Conservation (phyloP, 2,888 invertebrate species). For the Amphiduros pacificus region DNA sequence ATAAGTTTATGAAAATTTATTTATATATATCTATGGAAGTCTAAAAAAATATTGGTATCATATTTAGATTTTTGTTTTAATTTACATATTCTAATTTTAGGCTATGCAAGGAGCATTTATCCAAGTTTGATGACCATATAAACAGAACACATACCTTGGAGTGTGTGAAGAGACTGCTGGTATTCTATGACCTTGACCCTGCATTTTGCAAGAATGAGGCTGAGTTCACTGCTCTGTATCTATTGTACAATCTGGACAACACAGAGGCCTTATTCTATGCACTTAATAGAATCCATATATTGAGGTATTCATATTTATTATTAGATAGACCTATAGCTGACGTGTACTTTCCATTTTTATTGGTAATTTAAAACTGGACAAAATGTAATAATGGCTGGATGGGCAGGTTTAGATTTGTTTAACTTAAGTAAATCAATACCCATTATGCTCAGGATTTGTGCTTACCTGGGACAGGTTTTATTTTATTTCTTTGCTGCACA, state of each 20-base stretch:
- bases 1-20: neutral
- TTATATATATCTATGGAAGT: neutral
- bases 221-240: conserved; percentile 71
- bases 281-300: conserved; percentile 20
- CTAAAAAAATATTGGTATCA: neutral
- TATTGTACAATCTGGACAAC: conserved; percentile 71
- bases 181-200: conserved; percentile 13
- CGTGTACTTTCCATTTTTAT: no score
- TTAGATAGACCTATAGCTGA: no score
- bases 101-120: conserved; percentile 65
- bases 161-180: conserved; percentile 62
- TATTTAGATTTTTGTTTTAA: neutral
- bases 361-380: no score
- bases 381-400: no score
- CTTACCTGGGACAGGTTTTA: no score
- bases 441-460: no score
- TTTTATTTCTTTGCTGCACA: no score
- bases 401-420: no score
- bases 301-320: neutral
- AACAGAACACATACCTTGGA: conserved; percentile 74
- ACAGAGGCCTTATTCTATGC: conserved; percentile 54
- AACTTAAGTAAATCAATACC: no score
- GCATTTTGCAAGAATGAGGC: conserved; percentile 25
- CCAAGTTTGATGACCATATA: conserved; percentile 70
- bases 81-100: conserved; percentile 57